Base-by-base conservation (phyloP, 2,113 vertebrate genomes). In the Dermatemys mawii region DNA sequence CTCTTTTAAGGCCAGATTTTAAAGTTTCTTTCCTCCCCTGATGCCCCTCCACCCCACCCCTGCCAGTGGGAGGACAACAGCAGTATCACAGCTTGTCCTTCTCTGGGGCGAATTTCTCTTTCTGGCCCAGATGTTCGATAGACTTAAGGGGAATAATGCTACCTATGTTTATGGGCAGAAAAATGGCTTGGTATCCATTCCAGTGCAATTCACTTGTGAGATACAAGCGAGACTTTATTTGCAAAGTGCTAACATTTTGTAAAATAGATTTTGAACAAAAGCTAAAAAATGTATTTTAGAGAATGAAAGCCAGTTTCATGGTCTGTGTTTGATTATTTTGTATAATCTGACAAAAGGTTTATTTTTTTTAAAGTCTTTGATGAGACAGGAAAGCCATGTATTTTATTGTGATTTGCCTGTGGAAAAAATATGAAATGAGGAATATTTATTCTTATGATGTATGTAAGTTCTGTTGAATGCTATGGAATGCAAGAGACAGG, bases 321-420 rank as follows among this genome's bases (percentile, higher is more conserved):
- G 38, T 92, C 32, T 5, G 48, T 46, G 22, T 86, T 90, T 91
- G 60, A 35, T 93, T 88, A 53, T 92, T 97, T 91, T 93, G 21
- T 94, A 83, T 94, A 92, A 93, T 81, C 86, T 84, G 78, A 95
- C 63, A 76, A 95, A 86, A 51, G 82, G 8, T 1, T 49, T 89
- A 63, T 91, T 93, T 83, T 86, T 96, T 51, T 70, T 6, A 67
- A 94, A 94, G 76, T 91, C 90, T 94, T 46, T 90, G 38, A 91
- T 95, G 94, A 96, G 91, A 88, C 60, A 82, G 86, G 35, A 94
- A 95, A 96, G 76, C 41, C 29, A 81, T 35, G 17, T 88, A 5
- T 91, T 85, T 93, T 94, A 79, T 84, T 94, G 32, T 92, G 89
- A 95, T 95, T 96, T 97, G 60, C 94, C 78, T 92, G 73, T 93